A percentile compares a stretch with the other conserved stretches of the same genome.
These are phyloP conservation scores for Pluvialis apricaria DNA, from an alignment of 2,113 vertebrate species.

Conservation along the genomic window DNA sequence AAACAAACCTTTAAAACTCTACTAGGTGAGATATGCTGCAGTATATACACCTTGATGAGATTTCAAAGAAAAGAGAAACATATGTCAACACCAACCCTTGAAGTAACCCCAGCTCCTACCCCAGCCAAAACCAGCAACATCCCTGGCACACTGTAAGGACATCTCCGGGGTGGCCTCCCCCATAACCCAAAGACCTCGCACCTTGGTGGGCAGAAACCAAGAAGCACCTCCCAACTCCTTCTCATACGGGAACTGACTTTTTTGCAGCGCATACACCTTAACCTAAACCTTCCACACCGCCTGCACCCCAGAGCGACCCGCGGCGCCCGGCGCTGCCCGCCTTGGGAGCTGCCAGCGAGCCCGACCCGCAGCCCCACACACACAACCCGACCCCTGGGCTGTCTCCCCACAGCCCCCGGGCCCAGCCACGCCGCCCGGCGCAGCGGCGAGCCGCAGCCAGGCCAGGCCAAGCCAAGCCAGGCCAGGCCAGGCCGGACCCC, in stretches of 20 bases:
- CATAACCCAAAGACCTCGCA: background rate
- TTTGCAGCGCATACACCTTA: accelerated
- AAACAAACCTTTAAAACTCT: background rate
- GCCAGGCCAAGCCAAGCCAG: background rate
- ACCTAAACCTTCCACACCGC: background rate
- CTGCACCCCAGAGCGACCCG: accelerated
- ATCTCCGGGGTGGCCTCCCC: accelerated
- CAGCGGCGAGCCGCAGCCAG: background rate
- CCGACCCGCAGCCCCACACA: background rate
- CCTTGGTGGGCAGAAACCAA: background rate
- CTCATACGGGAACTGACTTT: accelerated
- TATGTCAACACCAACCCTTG: accelerated
- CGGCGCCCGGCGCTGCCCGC: background rate
- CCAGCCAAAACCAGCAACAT: background rate
- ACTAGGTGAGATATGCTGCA: accelerated
- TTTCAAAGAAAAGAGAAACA: background rate
- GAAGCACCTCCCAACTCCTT: background rate
- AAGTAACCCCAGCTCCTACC: too few relatives aligned
- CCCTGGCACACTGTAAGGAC: accelerated
- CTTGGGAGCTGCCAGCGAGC: background rate
- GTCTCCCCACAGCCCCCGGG: background rate
- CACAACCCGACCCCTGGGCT: accelerated
- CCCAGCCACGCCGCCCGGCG: accelerated
- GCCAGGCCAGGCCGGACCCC: background rate
- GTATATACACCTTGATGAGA: accelerated